Conservation (phyloP, 1,140 invertebrate genomes). For the Trichoplusia ni region DNA sequence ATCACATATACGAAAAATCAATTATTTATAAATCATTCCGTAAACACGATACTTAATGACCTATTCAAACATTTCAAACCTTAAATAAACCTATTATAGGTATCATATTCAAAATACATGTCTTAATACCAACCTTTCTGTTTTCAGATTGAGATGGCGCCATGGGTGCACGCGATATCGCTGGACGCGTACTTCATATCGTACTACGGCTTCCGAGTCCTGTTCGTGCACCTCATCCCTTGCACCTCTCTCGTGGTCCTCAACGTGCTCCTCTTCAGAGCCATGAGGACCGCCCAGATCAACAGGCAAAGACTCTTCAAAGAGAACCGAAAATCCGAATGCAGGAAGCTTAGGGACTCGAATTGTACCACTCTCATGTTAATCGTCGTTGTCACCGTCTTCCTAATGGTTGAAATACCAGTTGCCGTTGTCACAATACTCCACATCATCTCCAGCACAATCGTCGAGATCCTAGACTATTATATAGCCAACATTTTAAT, state of each 20-base stretch:
- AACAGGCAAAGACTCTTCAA: conserved; percentile 91
- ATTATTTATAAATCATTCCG: no score
- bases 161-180: conserved; percentile 86
- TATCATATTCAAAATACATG: no score
- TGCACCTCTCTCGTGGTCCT: conserved; percentile 94
- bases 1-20: no score
- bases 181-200: conserved; percentile 89
- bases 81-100: no score
- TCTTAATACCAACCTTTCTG: conserved; percentile 5
- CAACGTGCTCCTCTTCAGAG: conserved; percentile 93
- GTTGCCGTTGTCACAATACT: conserved; percentile 93
- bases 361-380: conserved; percentile 97
- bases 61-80: no score
- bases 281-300: conserved; percentile 91
- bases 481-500: conserved; percentile 91
- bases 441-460: conserved; percentile 90
- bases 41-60: no score
- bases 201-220: conserved; percentile 92
- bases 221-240: conserved; percentile 95
- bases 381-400: conserved; percentile 96
- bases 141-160: conserved; percentile 79
- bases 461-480: conserved; percentile 89
- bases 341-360: conserved; percentile 90
- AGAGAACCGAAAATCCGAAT: conserved; percentile 92
- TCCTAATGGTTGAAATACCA: conserved; percentile 95